phyloP scores from a whole-genome alignment of 2,113 vertebrate species.

The Limnothrissa miodon region DNA sequence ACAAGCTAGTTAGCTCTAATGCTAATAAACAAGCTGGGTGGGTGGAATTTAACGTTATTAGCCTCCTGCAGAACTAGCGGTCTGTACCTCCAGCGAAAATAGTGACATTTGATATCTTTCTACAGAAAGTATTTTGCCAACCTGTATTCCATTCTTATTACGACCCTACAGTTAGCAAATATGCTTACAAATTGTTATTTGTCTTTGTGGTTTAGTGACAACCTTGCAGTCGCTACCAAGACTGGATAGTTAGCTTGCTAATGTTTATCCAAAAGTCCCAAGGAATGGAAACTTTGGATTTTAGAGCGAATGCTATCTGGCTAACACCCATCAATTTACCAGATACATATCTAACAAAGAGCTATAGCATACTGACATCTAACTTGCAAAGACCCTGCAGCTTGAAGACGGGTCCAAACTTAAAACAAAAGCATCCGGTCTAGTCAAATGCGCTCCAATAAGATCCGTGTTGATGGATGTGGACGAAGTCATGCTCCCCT shows the following conservation, averaged over 20 bases:
- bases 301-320: background rate
- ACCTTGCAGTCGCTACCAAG: background rate
- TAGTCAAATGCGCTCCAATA: background rate
- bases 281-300: slow-evolving; percentile 5
- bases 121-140: background rate
- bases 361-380: background rate
- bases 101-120: background rate
- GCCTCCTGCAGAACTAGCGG: slow-evolving; percentile 5
- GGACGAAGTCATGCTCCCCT: slow-evolving; percentile 9
- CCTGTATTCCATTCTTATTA: background rate
- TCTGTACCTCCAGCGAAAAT: background rate
- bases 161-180: background rate
- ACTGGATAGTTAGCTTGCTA: slow-evolving; percentile 20
- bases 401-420: background rate
- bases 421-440: slow-evolving; percentile 9
- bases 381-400: background rate
- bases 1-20: background rate
- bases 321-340: slow-evolving; percentile 13
- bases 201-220: background rate
- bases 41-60: background rate
- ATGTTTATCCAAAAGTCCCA: slow-evolving; percentile 5
- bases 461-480: slow-evolving; percentile 7
- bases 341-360: background rate
- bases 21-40: background rate
- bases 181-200: background rate